Evolutionary conservation across 2,113 vertebrate species (phyloP), one percentile per base, ranked within the genome.

Genomic region (Rynchops niger): DNA sequence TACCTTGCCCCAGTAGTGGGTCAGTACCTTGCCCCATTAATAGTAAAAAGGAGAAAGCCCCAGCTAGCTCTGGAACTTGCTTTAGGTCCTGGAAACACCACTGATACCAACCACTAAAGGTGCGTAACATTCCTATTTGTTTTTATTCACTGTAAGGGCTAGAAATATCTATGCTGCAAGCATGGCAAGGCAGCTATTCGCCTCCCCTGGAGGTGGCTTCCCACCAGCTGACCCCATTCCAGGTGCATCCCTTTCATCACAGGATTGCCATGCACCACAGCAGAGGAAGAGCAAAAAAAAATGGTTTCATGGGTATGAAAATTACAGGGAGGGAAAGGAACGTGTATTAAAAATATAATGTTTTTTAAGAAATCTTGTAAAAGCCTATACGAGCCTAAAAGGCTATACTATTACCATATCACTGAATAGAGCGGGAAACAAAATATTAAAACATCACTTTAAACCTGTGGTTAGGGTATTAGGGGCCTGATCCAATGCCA

Each of bases 401-500:
- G 40, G 38, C 55, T 73, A 9, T 47, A 38, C 38, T 82, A 29
- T 80, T 90, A 53, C 16, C 30, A 9, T 53, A 88, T 74, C 47
- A 56, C n/a, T 63, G 56, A 87, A 87, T 38, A 70, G 29, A 66
- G 22, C 40, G 87, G 66, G 86, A 96, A 96, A 76, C 23, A 50
- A 89, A 95, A 79, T 80, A 89, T 34, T 50, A 84, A 69, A 91
- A 61, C 2, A 45, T 58, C 55, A 32, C 61, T 95, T 84, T 69
- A 95, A 97, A 96, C 65, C 70, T 69, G 56, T 45, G 76, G 70
- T 88, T 87, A 80, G 74, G 74, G 93, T 73, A 87, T 96, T 89
- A 95, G 78, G 25, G 49, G 34, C 66, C 89, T 93, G 81, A 89
- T 87, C 77, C 86, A 85, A 9, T 91, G 89, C 73, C 89, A 94